phyloP scores from a whole-genome alignment of 2,797 vertebrate genomes.

The Alca torda region DNA sequence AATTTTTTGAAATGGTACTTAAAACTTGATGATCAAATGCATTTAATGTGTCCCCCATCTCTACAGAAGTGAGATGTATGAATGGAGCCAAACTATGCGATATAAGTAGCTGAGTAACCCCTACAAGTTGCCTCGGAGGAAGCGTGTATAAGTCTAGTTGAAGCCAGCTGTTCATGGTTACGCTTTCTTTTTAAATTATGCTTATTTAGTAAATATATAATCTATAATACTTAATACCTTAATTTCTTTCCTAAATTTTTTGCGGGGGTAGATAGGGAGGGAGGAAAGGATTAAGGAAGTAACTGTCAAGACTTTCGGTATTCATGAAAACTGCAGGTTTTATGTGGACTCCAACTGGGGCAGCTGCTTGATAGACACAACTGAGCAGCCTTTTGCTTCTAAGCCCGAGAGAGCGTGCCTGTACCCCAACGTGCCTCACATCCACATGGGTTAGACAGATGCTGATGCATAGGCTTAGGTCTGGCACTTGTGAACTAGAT shows the following conservation, averaged over 20 bases:
- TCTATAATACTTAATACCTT: background rate
- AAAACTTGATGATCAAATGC: background rate
- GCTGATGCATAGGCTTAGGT: background rate
- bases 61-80: background rate
- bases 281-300: background rate
- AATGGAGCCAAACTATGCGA: accelerated
- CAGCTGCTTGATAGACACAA: background rate
- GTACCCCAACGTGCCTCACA: background rate
- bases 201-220: background rate
- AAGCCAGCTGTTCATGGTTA: background rate
- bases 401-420: background rate
- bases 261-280: background rate
- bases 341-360: background rate
- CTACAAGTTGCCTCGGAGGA: background rate
- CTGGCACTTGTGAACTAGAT: background rate
- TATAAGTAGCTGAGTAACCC: background rate
- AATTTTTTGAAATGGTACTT: background rate
- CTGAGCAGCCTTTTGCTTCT: background rate
- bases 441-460: background rate
- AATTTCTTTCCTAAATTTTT: background rate
- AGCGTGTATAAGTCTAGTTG: background rate
- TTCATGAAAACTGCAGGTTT: background rate
- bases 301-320: background rate
- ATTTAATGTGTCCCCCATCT: background rate
- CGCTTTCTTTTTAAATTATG: background rate